Conservation (phyloP, 2,888 invertebrate species). For the Andricus curvator region DNA sequence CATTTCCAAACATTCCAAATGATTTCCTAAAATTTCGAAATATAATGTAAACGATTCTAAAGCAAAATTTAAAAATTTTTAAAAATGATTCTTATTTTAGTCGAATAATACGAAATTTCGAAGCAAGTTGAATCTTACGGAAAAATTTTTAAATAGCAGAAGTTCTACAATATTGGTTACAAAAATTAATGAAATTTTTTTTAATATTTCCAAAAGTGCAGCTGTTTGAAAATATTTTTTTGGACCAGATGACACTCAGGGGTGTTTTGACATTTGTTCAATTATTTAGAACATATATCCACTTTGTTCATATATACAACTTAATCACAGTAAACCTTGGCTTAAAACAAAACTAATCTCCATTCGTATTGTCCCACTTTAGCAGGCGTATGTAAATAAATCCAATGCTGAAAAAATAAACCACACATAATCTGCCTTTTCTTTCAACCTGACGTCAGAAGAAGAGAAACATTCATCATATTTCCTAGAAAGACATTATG, state of each 20-base stretch:
- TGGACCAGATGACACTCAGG: neutral
- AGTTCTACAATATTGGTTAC: too few relatives aligned
- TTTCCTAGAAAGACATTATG: neutral
- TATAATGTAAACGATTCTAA: too few relatives aligned
- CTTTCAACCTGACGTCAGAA: slow-evolving; percentile 22
- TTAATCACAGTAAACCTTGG: neutral
- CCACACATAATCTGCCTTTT: slow-evolving; percentile 32
- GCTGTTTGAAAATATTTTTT: neutral
- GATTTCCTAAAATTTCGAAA: too few relatives aligned
- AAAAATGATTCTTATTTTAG: too few relatives aligned
- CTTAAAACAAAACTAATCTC: slow-evolving; percentile 15
- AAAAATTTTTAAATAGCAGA: too few relatives aligned
- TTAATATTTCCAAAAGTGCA: neutral
- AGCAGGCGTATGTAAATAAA: slow-evolving; percentile 23
- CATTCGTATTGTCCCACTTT: slow-evolving; percentile 8
- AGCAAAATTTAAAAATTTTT: too few relatives aligned
- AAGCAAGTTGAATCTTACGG: too few relatives aligned
- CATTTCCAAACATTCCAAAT: too few relatives aligned
- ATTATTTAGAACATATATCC: slow-evolving; percentile 8
- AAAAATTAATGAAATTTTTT: neutral
- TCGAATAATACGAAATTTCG: too few relatives aligned
- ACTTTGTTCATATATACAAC: slow-evolving; percentile 22
- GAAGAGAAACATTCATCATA: slow-evolving; percentile 20
- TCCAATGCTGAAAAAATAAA: slow-evolving; percentile 32
- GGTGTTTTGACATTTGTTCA: neutral